Evolutionary conservation across 1,140 invertebrate species (phyloP), one percentile per base, ranked within the genome.

Genomic region (Drosophila pallidifrons): DNA sequence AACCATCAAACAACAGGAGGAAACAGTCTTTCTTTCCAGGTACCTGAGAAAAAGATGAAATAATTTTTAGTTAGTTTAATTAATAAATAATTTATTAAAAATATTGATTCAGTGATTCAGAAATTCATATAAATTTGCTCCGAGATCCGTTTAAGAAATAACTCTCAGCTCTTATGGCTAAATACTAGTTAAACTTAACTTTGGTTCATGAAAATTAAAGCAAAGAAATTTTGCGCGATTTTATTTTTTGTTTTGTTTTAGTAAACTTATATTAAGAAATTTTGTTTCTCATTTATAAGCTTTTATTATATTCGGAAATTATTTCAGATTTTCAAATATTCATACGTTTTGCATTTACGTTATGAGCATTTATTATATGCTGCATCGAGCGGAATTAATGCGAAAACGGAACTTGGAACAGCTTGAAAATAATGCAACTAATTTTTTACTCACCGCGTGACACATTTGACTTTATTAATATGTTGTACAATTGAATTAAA

Each of bases 11-110:
- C 91, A 92, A 92, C 91, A 92, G 79, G 91, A 92, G 91, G 91
- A 92, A 91, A 92, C 91, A 92, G 91, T 92, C 91, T 92, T 92
- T 91, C 92, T 91, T 92, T 88, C 91, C 91, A 92, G 91, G 91
- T 92, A 92, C 91, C 91, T 92, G 59, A 41, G 43, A 41, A 51
- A 66, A 25, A 67, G 15, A 25, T 45, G 4, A 46, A 45, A 45
- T 32, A 49, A 46, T 32, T 8, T 7, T 32, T 25, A 16, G 1
- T 11, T 15, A 2, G 28, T 47, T 61, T 52, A 30, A 54, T 32
- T 3, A 13, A 6, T 52, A 5, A 10, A 5, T 13, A 2, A 13
- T 32, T 28, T 25, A 25, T 3, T 25, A 25, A 25, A 2, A 25
- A 25, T 25, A 0, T 25, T 0, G 20, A 25, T 25, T 25, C 20